A percentile compares a stretch with the other conserved stretches of the same genome.
phyloP scores from a whole-genome alignment of 2,113 vertebrate genomes.

The Hymenochirus boettgeri region DNA sequence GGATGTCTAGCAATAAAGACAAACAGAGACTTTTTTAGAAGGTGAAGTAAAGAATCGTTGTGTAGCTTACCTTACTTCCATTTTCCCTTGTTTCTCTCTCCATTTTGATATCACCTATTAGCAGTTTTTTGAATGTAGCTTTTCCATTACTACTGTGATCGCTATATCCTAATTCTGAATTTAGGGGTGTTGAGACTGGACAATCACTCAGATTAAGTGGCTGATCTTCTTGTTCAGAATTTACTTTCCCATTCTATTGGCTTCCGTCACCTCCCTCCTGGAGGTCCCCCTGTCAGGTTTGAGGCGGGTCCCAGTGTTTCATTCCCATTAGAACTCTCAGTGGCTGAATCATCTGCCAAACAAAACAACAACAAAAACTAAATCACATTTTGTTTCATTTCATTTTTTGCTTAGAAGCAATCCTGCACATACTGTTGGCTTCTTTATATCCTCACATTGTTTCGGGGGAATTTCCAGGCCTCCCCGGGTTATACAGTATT shows the following conservation, averaged over 20 bases:
- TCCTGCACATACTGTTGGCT: no score
- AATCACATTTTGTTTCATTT: no score
- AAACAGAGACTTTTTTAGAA: no score
- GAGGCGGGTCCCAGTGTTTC: constrained; percentile 71
- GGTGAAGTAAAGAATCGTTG: no score
- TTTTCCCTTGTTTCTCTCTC: constrained; percentile 73
- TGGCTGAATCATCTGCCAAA: constrained; percentile 76
- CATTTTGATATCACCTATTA: constrained; percentile 75
- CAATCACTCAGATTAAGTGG: constrained; percentile 79
- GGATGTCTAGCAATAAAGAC: no score
- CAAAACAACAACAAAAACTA: no score
- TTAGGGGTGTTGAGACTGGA: constrained; percentile 69
- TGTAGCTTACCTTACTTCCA: constrained; percentile 74
- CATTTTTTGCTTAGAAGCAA: no score
- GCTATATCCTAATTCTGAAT: constrained; percentile 71
- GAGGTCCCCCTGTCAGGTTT: constrained; percentile 64
- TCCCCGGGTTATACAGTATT: no score
- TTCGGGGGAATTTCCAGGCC: no score
- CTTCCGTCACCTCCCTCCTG: constrained; percentile 69
- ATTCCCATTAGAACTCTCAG: constrained; percentile 77
- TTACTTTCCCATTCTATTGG: constrained; percentile 69
- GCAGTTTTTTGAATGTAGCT: constrained; percentile 73
- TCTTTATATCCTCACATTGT: no score
- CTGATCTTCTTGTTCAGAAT: constrained; percentile 69
- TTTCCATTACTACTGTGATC: constrained; percentile 71